Conservation (phyloP, 1,140 invertebrate species). For the Leptinotarsa undecemlineata region DNA sequence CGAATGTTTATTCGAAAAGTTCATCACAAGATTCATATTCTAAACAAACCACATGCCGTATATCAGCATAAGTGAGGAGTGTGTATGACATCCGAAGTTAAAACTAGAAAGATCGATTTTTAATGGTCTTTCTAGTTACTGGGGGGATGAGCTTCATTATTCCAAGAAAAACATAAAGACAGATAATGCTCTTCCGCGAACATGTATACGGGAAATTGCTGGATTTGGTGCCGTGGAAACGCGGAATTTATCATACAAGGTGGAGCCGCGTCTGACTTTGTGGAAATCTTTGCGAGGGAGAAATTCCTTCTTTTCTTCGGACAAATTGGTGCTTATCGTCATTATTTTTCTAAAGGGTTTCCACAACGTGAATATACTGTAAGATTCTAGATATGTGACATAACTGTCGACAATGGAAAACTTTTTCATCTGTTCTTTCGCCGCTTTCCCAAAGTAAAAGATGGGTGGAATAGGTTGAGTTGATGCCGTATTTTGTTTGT, state of each 20-base stretch:
- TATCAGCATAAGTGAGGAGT: conserved; percentile 31
- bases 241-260: conserved; percentile 15
- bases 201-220: conserved; percentile 23
- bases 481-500: too few species aligned
- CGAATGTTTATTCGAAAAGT: conserved; percentile 25
- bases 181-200: conserved; percentile 22
- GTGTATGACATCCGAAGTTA: conserved; percentile 17
- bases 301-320: neutral
- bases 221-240: conserved; percentile 9
- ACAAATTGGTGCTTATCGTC: conserved; percentile 7
- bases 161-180: conserved; percentile 28
- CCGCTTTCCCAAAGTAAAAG: too few species aligned
- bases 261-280: neutral
- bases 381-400: too few species aligned
- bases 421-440: too few species aligned
- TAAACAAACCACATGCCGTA: conserved; percentile 35
- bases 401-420: too few species aligned
- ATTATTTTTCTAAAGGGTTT: conserved; percentile 6
- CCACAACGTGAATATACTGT: neutral
- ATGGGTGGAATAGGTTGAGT: too few species aligned
- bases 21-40: conserved; percentile 21
- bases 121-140: conserved; percentile 28
- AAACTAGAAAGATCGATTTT: conserved; percentile 28
- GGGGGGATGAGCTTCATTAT: conserved; percentile 28
- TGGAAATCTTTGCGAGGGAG: neutral